Base-by-base conservation (phyloP, 2,797 vertebrate species). In the Taenioides sp. region DNA sequence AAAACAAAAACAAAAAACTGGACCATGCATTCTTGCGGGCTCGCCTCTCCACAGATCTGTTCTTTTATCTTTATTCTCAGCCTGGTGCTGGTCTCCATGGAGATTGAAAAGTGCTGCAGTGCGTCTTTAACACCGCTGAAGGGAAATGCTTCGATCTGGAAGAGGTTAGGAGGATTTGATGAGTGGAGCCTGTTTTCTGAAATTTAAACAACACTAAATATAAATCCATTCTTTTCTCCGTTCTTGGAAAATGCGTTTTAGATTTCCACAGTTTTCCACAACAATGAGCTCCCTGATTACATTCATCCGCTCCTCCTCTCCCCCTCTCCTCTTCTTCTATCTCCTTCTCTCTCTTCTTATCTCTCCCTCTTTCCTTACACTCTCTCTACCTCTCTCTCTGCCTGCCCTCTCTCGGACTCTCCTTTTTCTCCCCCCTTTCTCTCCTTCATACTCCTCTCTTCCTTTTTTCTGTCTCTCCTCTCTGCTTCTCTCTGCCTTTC, bases 221-320 rank as follows among this genome's bases (percentile, higher is more conserved):
- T 20, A 34, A 61, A 61, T 34, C 28, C 59, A 61, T 61, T 61
- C 10, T 2, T 61, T 34, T 61, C 59, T 17, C 59, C 28, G 25
- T 28, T 59, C 57, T 59, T 59, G 57, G 57, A 59, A 59, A 59
- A 59, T 16, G 4, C 25, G 34, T 61, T 34, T 18, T 61, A 11
- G 59, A 61, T 61, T 61, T 61, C 59, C 28, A 34, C 2, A 28
- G 18, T 34, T 63, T 63, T 63, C 61, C 61, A 40, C 31, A 40
- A 37, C 61, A 37, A 63, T 40, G 34, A 63, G 18, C 20, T 3
- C 34, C 20, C n/a, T 64, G 12, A 64, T 43, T 64, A 14, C 37
- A 0, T 52, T 54, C 55, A 54, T 5, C 52, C 40, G 9, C 1
- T 7, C 47, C 43, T 66, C 70, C 49, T 16, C 65, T 57, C n/a